A percentile compares a stretch with the other conserved stretches of the same genome.
Evolutionary conservation across 1,140 invertebrate genomes (phyloP).

Genomic region (Dryas iulia): DNA sequence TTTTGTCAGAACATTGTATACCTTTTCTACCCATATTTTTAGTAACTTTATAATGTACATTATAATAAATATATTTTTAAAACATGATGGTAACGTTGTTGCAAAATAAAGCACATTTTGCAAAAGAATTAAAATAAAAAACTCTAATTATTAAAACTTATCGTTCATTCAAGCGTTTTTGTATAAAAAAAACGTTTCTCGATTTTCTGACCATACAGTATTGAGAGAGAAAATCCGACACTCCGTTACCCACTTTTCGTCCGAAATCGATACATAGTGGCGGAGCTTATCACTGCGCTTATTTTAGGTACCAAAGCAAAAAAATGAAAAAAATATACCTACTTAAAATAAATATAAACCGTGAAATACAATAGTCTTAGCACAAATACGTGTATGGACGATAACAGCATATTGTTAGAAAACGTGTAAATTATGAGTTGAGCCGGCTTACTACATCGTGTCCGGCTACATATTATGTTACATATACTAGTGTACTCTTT

Average conservation of each 20-base stretch:
- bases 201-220: too few species aligned
- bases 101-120: too few species aligned
- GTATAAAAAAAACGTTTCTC: too few species aligned
- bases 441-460: constrained; percentile 40
- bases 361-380: constrained; percentile 34
- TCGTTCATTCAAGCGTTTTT: background rate
- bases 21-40: background rate
- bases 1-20: background rate
- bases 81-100: too few species aligned
- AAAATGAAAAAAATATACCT: too few species aligned
- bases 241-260: too few species aligned
- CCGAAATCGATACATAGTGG: too few species aligned
- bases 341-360: constrained; percentile 24
- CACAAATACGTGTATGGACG: constrained; percentile 33
- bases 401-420: constrained; percentile 51
- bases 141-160: background rate
- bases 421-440: constrained; percentile 58
- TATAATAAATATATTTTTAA: too few species aligned
- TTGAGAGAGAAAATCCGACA: too few species aligned
- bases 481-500: constrained; percentile 35
- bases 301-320: too few species aligned
- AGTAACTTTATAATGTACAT: too few species aligned
- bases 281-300: too few species aligned
- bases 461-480: constrained; percentile 66
- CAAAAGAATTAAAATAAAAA: background rate